Conservation (phyloP, 2,113 vertebrate genomes). For the Rhadina sibilatrix region DNA sequence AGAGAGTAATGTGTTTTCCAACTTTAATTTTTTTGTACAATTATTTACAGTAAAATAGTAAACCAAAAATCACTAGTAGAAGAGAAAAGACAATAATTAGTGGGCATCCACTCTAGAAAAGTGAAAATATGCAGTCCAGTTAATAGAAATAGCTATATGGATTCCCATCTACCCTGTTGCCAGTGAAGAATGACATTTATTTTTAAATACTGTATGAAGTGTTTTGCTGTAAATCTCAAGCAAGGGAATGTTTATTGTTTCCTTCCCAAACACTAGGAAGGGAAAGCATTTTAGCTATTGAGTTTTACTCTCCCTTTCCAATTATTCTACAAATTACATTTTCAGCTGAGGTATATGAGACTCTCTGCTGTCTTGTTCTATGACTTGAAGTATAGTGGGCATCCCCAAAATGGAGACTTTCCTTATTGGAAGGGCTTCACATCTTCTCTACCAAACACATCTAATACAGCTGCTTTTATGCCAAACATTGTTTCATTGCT, state of each 20-base stretch:
- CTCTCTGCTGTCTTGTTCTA: neutral
- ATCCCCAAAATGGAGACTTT: neutral
- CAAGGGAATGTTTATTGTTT: neutral
- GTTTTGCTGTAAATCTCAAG: neutral
- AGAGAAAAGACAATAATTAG: neutral
- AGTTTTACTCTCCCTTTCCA: neutral
- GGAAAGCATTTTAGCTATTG: neutral
- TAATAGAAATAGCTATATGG: neutral
- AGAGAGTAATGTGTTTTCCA: neutral
- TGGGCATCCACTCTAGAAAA: neutral
- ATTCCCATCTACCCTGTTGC: neutral
- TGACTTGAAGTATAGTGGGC: neutral
- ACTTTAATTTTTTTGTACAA: neutral
- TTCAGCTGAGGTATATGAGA: neutral
- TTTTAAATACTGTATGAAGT: neutral
- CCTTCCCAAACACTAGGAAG: neutral
- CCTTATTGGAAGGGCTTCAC: neutral
- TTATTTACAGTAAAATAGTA: neutral
- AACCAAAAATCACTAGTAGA: neutral
- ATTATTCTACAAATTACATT: neutral
- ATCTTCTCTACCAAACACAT: neutral
- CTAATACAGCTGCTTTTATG: neutral
- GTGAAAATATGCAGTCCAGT: neutral
- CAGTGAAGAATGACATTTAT: neutral
- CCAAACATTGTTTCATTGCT: neutral